Evolutionary conservation across 1,140 invertebrate genomes (phyloP).

Genomic region (Bombus consobrinus): DNA sequence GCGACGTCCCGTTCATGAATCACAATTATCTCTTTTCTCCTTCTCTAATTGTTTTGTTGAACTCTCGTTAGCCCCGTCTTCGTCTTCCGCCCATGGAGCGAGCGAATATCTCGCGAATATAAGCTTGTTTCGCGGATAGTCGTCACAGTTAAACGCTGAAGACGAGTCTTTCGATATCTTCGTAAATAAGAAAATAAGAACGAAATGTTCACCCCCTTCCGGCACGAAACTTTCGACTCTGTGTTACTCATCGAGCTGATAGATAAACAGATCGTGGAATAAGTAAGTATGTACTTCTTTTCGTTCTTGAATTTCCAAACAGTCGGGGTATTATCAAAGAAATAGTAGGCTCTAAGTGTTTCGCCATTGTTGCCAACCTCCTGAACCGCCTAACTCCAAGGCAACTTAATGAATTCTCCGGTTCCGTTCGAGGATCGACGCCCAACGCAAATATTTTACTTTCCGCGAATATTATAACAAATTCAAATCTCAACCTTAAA

Average conservation of each 20-base stretch:
- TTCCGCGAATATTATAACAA: slow-evolving; percentile 7
- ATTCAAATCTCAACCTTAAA: background rate
- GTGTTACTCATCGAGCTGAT: background rate
- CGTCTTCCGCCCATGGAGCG: too few relatives aligned
- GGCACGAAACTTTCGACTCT: background rate
- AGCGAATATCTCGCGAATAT: background rate
- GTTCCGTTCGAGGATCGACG: background rate
- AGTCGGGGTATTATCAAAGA: background rate
- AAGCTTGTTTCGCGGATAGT: background rate
- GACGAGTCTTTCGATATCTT: background rate
- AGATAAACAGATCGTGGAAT: background rate
- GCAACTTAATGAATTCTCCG: slow-evolving; percentile 19
- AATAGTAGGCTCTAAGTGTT: background rate
- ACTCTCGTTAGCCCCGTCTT: slow-evolving; percentile 12
- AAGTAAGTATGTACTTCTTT: background rate
- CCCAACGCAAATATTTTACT: slow-evolving; percentile 36
- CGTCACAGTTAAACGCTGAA: background rate
- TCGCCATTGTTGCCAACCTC: background rate
- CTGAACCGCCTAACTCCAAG: background rate
- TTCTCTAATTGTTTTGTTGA: slow-evolving; percentile 40
- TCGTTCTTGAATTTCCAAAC: background rate
- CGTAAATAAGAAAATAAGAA: background rate
- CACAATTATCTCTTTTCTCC: slow-evolving; percentile 24
- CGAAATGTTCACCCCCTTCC: background rate
- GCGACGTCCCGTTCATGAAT: slow-evolving; percentile 42